Base-by-base conservation (phyloP, 1,140 invertebrate genomes). In the Drosophila paulistorum region DNA sequence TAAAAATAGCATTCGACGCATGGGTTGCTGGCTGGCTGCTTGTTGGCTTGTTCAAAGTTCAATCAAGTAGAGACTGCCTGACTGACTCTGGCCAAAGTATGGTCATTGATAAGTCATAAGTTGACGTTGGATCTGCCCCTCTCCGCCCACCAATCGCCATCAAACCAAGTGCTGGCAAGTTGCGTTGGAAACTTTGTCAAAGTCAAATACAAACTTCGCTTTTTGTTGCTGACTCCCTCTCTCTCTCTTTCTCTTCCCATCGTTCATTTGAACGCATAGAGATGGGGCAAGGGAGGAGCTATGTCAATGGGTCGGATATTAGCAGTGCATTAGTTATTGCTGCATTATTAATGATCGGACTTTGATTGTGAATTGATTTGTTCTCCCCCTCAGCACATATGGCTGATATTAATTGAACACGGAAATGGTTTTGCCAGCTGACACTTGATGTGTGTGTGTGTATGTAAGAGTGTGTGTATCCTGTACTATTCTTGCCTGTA, bases 151-250 rank as follows among this genome's bases (percentile, higher is more conserved):
- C 65, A 62, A 57, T 58, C 59, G 30, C 68, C 64, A 75, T 68
- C 73, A 66, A 71, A 71, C 65, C 71, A 81, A 81, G 79, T 85
- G 77, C 74, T 68, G 62, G 55, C 45, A 58, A 69, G 68, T 68
- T 70, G 77, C 76, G 62, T 79, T 55, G 66, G 37, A 69, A 87
- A 86, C 75, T 87, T 86, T 79, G 71, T 82, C 82, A 86, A 86
- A 86, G 82, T 86, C 83, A 86, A 86, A 87, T 76, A 87, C 54
- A 86, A 86, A 82, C 79, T 87, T 74, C 51, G 60, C 57, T 62
- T 55, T n/a, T 23, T 17, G 23, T 51, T 51, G 9, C 11, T 51
- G 3, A 1, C 9, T 48, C 14, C 20, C 13, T 48, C 17, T 20
- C 45, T 48, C 17, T 17, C 48, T 57, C 20, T 26, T 62, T 17